Evolutionary conservation across 2,888 invertebrate species (phyloP).

Genomic region (Sturmia bella): DNA sequence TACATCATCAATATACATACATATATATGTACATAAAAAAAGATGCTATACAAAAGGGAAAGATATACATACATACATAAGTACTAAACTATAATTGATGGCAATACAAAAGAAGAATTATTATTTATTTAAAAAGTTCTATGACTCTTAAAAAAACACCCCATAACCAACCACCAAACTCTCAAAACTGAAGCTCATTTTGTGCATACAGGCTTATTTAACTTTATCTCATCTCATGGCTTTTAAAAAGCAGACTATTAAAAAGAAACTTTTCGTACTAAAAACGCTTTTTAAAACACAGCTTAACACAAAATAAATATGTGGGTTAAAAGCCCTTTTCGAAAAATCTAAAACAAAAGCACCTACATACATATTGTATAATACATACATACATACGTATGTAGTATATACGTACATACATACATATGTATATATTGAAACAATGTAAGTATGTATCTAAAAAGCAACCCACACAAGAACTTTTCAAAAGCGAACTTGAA

Average conservation of each 20-base stretch:
- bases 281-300: slow-evolving; percentile 44
- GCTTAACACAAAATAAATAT: slow-evolving; percentile 25
- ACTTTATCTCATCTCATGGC: slow-evolving; percentile 12
- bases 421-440: too few species aligned
- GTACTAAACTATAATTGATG: too few species aligned
- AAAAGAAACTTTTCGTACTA: slow-evolving; percentile 42
- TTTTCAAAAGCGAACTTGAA: slow-evolving; percentile 34
- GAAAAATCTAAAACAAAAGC: background rate
- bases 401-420: too few species aligned
- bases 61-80: background rate
- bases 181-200: background rate
- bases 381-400: too few species aligned
- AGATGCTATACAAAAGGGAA: too few species aligned
- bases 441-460: background rate
- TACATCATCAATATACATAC: background rate
- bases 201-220: background rate
- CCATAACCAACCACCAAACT: too few species aligned
- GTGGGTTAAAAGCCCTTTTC: slow-evolving; percentile 39
- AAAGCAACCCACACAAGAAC: slow-evolving; percentile 33
- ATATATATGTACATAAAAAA: slow-evolving; percentile 7
- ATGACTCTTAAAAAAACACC: too few species aligned
- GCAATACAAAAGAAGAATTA: too few species aligned
- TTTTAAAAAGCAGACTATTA: slow-evolving; percentile 26
- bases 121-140: too few species aligned
- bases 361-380: too few species aligned